Conservation (phyloP, 1,140 invertebrate species). For the Schlechtendalia chinensis region DNA sequence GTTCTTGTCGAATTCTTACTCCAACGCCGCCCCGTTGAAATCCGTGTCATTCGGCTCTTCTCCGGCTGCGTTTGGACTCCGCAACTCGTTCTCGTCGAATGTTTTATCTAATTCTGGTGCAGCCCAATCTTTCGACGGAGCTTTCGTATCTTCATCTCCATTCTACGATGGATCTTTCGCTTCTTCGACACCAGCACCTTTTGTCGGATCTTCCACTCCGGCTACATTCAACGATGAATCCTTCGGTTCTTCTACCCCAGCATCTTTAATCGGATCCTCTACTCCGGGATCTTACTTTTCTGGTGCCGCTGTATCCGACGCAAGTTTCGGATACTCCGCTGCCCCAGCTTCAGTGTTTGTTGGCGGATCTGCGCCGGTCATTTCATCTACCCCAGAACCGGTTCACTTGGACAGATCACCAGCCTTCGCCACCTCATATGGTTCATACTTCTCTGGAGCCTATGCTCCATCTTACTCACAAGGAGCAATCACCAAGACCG, state of each 20-base stretch:
- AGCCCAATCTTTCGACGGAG: background rate
- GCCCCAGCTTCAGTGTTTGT: background rate
- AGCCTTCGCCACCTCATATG: conserved; percentile 16
- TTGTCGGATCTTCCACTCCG: conserved; percentile 15
- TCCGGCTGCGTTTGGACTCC: too few relatives aligned
- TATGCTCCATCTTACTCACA: background rate
- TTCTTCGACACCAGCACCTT: background rate
- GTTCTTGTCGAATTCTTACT: background rate
- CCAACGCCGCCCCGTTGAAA: background rate
- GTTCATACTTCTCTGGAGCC: background rate
- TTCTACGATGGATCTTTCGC: background rate
- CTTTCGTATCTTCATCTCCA: background rate
- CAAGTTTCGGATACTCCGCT: background rate
- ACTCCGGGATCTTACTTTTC: conserved; percentile 7
- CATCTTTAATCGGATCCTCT: conserved; percentile 24
- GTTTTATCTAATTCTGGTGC: too few relatives aligned
- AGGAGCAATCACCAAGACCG: background rate
- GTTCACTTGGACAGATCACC: conserved; percentile 18
- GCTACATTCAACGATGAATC: background rate
- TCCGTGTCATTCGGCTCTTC: too few relatives aligned
- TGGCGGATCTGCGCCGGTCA: background rate
- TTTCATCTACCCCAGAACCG: conserved; percentile 34
- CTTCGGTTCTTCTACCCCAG: background rate
- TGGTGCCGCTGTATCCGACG: background rate
- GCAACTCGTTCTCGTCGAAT: too few relatives aligned